Evolutionary conservation across 2,888 invertebrate species (phyloP).

Genomic region (Steinernema scapterisci): DNA sequence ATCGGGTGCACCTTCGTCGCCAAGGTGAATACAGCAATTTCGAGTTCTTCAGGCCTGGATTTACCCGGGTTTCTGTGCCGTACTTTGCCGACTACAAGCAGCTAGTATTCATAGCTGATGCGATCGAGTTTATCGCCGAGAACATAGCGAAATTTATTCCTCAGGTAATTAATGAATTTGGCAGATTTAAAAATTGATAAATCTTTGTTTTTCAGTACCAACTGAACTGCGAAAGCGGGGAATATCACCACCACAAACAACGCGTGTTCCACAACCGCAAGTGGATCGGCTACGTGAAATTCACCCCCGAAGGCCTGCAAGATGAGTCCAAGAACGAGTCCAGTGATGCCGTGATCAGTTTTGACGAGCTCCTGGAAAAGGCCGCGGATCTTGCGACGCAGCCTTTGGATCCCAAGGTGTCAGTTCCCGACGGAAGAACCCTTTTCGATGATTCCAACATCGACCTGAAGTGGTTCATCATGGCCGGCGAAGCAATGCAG

Average conservation of each 20-base stretch:
- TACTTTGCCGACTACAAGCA: conserved; percentile 83
- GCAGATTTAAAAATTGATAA: no score
- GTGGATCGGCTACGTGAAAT: conserved; percentile 80
- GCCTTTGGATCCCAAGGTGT: conserved; percentile 70
- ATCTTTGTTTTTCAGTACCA: conserved; percentile 74
- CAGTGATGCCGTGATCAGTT: neutral
- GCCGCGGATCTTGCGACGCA: conserved; percentile 34
- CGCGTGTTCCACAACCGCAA: conserved; percentile 79
- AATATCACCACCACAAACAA: conserved; percentile 85
- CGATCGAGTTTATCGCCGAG: conserved; percentile 78
- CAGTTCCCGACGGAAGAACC: conserved; percentile 78
- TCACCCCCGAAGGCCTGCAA: conserved; percentile 79
- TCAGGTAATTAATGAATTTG: no score
- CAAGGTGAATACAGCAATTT: conserved; percentile 60
- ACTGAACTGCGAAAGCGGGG: conserved; percentile 84
- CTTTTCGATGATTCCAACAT: conserved; percentile 77
- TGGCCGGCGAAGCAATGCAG: conserved; percentile 78
- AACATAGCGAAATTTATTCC: conserved; percentile 86
- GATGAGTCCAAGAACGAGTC: conserved; percentile 61
- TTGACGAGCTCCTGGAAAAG: conserved; percentile 11
- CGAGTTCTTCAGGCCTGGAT: conserved; percentile 75
- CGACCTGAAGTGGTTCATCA: conserved; percentile 83
- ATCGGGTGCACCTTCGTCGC: conserved; percentile 71
- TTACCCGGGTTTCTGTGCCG: conserved; percentile 82
- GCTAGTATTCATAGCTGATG: conserved; percentile 67